These are phyloP conservation scores for Arremon aurantiirostris DNA, from an alignment of 2,797 vertebrate genomes.

Conservation along the genomic window DNA sequence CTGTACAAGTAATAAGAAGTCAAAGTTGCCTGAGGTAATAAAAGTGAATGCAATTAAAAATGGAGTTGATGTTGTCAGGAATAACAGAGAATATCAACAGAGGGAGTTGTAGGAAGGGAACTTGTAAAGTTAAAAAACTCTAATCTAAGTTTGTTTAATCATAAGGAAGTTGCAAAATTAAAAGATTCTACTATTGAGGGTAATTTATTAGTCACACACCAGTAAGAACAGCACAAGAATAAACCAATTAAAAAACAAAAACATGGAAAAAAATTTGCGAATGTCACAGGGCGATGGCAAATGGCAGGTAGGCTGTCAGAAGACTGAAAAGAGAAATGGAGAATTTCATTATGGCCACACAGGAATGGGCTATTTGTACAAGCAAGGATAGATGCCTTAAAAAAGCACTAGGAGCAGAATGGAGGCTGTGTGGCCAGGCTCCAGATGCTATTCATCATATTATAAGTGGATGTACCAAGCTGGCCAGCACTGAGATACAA, in stretches of 20 bases:
- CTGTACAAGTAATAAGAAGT: background rate
- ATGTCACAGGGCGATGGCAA: background rate
- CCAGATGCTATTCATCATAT: conserved; percentile 23
- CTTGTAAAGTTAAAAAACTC: background rate
- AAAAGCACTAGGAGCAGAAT: background rate
- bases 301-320: background rate
- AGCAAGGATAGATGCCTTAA: conserved; percentile 8
- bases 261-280: background rate
- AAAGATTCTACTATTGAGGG: background rate
- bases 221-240: background rate
- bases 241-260: background rate
- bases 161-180: background rate
- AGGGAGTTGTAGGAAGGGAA: background rate
- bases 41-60: background rate
- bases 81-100: background rate
- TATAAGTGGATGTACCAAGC: background rate
- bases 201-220: background rate
- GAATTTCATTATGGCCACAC: background rate
- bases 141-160: background rate
- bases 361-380: background rate
- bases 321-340: background rate
- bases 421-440: background rate
- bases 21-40: background rate
- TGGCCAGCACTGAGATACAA: background rate
- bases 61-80: background rate